phyloP scores from a whole-genome alignment of 1,140 invertebrate species.

The Planococcus citri region DNA sequence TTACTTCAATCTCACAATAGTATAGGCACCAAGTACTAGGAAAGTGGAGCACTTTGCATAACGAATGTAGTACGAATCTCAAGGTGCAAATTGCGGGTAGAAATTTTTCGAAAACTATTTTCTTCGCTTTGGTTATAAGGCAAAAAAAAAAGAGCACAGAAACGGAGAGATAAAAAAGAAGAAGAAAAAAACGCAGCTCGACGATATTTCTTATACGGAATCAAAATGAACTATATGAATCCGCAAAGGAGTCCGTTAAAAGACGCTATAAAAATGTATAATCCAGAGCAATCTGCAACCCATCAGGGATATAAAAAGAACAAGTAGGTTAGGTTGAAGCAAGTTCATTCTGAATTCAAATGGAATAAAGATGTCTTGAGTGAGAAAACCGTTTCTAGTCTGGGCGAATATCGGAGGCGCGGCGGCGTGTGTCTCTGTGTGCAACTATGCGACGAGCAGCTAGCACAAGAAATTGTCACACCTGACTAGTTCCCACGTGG shows the following conservation, averaged over 20 bases:
- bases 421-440: neutral
- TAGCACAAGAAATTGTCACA: slow-evolving; percentile 11
- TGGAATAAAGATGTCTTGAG: slow-evolving; percentile 18
- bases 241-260: slow-evolving; percentile 1
- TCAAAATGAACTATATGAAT: neutral
- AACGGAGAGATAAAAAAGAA: too few species aligned
- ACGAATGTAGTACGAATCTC: too few species aligned
- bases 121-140: too few species aligned
- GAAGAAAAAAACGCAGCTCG: too few species aligned
- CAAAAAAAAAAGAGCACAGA: too few species aligned
- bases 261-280: slow-evolving; percentile 10
- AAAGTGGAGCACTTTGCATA: too few species aligned
- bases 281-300: slow-evolving; percentile 10
- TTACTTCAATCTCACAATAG: too few species aligned
- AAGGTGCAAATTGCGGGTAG: too few species aligned
- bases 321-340: neutral
- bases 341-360: slow-evolving; percentile 16
- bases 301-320: slow-evolving; percentile 10
- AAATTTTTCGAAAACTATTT: too few species aligned
- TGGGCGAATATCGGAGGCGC: neutral
- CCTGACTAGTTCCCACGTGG: slow-evolving; percentile 19
- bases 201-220: neutral
- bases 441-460: neutral
- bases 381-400: neutral
- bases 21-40: too few species aligned